Conservation (phyloP, 2,113 vertebrate species). For the Chaetodon auriga region DNA sequence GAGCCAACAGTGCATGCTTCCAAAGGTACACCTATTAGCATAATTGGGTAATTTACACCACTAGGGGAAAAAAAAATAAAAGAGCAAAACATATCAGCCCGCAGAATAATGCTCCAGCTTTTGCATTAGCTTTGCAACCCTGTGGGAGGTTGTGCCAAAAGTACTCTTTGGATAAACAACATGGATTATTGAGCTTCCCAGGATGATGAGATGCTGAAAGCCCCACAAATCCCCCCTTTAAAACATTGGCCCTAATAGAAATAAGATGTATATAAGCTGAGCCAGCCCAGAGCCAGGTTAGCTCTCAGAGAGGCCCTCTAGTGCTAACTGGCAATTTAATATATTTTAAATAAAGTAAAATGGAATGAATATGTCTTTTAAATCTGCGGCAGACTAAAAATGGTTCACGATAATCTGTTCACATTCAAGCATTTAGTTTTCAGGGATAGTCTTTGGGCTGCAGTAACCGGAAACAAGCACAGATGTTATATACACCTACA, state of each 20-base stretch:
- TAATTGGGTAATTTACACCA: conserved; percentile 63
- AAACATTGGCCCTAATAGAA: conserved; percentile 58
- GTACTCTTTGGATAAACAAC: conserved; percentile 72
- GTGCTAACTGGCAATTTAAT: conserved; percentile 1
- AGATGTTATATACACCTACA: not conserved
- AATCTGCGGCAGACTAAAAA: not conserved
- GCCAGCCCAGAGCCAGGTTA: conserved; percentile 49
- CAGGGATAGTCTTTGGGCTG: not conserved
- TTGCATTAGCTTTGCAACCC: conserved; percentile 58
- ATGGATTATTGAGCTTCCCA: conserved; percentile 69
- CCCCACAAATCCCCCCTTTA: conserved; percentile 53
- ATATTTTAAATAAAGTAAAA: conserved; percentile 15
- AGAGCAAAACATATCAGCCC: conserved; percentile 49
- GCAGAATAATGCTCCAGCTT: conserved; percentile 53
- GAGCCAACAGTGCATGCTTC: conserved; percentile 46
- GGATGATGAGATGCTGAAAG: conserved; percentile 70
- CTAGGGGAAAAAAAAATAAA: conserved; percentile 40
- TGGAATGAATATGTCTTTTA: conserved; percentile 7
- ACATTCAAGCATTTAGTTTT: not conserved
- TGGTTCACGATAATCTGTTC: not conserved
- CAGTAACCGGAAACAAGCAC: conserved; percentile 2
- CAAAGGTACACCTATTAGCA: conserved; percentile 60
- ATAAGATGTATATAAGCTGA: conserved; percentile 55
- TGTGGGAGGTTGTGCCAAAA: conserved; percentile 60
- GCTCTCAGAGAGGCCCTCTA: conserved; percentile 16